Evolutionary conservation across 1,140 invertebrate species (phyloP).

Genomic region (Ptiloglossa arizonensis): DNA sequence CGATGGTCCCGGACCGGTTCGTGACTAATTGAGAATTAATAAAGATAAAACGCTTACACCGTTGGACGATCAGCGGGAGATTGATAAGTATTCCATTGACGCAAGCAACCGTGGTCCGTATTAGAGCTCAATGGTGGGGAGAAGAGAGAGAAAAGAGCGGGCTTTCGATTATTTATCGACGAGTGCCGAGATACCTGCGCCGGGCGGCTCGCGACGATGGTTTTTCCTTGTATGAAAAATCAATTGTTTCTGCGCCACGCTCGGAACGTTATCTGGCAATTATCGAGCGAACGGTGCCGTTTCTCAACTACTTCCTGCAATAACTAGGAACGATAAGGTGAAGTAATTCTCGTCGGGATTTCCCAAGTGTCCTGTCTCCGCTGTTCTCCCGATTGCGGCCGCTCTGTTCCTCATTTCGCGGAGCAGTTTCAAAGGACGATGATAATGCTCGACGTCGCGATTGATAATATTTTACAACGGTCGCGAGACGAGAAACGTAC

Average conservation of each 20-base stretch:
- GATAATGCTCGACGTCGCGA: conserved; percentile 8
- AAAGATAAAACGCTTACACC: not conserved
- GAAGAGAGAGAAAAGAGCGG: not conserved
- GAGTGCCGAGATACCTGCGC: not conserved
- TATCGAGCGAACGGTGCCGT: conserved; percentile 40
- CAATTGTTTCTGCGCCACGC: conserved; percentile 31
- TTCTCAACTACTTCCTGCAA: conserved; percentile 42
- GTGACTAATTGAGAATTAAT: conserved; percentile 34
- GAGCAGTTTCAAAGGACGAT: not conserved
- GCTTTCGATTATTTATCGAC: not conserved
- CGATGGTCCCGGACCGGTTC: not conserved
- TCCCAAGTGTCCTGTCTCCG: conserved; percentile 49
- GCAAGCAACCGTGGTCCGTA: not conserved
- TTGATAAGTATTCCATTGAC: conserved; percentile 10
- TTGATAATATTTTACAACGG: conserved; percentile 38
- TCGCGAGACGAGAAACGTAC: not conserved
- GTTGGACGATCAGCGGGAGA: too few relatives aligned
- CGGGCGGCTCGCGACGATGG: not conserved
- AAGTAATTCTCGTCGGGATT: conserved; percentile 48
- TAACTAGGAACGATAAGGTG: conserved; percentile 46
- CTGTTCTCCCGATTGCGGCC: conserved; percentile 31
- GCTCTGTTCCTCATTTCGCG: conserved; percentile 24
- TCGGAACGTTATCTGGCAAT: conserved; percentile 32
- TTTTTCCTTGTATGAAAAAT: conserved; percentile 26
- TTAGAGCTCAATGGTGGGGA: not conserved